Evolutionary conservation across 2,113 vertebrate species (phyloP), one percentile per base, ranked within the genome.

Genomic region (Catharus minimus): DNA sequence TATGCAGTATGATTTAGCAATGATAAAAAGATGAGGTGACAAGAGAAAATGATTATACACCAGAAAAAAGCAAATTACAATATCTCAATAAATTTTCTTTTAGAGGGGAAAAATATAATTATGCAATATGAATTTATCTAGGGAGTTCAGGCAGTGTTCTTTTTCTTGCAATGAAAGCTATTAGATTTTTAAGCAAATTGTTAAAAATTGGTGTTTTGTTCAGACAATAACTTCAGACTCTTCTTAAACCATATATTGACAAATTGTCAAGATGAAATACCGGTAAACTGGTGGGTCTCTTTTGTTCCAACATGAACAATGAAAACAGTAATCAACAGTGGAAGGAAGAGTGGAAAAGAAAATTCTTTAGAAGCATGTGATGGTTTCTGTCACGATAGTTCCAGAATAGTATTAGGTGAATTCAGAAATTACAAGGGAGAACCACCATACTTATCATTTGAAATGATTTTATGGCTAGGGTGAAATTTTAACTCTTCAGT

Each of bases 41-140:
- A 86, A 88, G 47, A 91, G 72, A 75, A 79, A 91, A 64, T 28
- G 30, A 68, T 44, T 92, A 64, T 23, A 69, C 39, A 27, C 60
- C 46, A 56, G 32, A 84, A 74, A 61, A 92, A 76, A 95, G 46
- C 1, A 4, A 94, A 86, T 76, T 71, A 66, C 19, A 72, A 39
- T 26, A 72, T 36, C 49, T 39, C 55, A 88, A 36, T 91, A 88
- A 88, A 78, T 81, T 60, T 87, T 41, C 36, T 88, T 79, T 82
- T 61, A 27, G 61, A 78, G 50, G 21, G 41, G 69, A 38, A 90
- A 93, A 91, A 91, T 73, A 52, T 49, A 75, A 95, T 92, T 77
- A 77, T n/a, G 56, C 52, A 79, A 57, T 22, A 80, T 13, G 41
- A 93, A 89, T 82, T 88, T 93, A 64, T 46, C 46, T 28, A 84